Evolutionary conservation across 2,113 vertebrate genomes (phyloP).

Genomic region (Penelope pileata): DNA sequence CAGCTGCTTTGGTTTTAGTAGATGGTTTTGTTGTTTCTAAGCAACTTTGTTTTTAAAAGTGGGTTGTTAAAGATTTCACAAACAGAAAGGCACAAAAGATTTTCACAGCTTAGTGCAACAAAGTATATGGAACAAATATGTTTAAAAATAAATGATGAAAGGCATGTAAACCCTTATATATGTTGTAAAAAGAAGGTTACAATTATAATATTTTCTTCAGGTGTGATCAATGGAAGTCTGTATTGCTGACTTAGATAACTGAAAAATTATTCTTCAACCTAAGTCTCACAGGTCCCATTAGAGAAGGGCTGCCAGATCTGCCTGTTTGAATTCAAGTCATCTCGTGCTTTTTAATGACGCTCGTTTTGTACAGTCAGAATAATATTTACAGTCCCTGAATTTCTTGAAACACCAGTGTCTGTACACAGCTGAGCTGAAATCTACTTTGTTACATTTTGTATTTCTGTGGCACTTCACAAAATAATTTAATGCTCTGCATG

Average conservation of each 20-base stretch:
- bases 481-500: not conserved
- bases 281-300: not conserved
- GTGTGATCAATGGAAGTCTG: not conserved
- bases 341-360: not conserved
- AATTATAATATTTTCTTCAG: not conserved
- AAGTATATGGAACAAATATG: not conserved
- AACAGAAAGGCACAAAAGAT: not conserved
- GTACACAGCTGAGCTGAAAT: not conserved
- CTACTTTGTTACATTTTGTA: not conserved
- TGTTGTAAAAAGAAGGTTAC: not conserved
- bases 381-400: not conserved
- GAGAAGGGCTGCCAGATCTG: slow-evolving; percentile 6
- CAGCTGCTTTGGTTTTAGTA: not conserved
- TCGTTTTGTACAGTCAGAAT: not conserved
- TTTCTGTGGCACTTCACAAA: slow-evolving; percentile 5
- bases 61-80: not conserved
- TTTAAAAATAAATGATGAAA: not conserved
- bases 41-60: not conserved
- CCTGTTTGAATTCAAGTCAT: slow-evolving; percentile 32
- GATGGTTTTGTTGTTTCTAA: not conserved
- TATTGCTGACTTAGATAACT: slow-evolving; percentile 23
- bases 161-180: not conserved
- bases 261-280: slow-evolving; percentile 18
- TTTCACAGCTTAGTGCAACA: not conserved
- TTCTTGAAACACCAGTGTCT: not conserved